Evolutionary conservation across 2,888 invertebrate genomes (phyloP), one percentile per base, ranked within the genome.

Genomic region (Trisateles emortualis): DNA sequence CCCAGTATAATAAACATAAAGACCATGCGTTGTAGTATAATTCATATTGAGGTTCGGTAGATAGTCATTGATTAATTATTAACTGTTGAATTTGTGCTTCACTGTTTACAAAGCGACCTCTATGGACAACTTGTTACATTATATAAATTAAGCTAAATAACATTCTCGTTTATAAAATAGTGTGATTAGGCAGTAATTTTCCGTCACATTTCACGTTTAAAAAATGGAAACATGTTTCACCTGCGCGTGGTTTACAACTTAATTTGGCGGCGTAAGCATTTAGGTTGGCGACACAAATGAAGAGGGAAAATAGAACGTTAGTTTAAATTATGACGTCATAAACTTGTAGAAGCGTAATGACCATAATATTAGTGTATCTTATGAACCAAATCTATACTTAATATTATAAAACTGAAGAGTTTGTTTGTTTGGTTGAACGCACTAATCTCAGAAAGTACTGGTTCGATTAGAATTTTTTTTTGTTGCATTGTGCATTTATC

Each of bases 151-250:
- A 6, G 9, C 35, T 13, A 3, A 35, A 16, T 5, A 35, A 16
- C 3, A 13, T 35, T 35, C 16, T 13, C 16, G 3, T 30, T 14
- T 14, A 6, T 30, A 30, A 22, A 22, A 39, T 39, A 39, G 8
- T 22, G 39, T 39, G 39, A 39, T 22, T 22, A 39, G 10, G 8
- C 1, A n/a, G 22, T 39, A 22, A 39, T 39, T 39, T 39, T 55
- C 51, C 65, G 59, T 68, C 59, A 65, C 65, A 58, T 58, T 55
- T 58, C 64, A 62, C 26, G 17, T 54, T 68, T 63, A 56, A 64
- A 66, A 64, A 68, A 64, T 52, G 62, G 52, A 59, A 64, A 64
- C 58, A 54, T 69, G 61, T 55, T 63, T 62, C 51, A 56, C 58
- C 56, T 59, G 40, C 38, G 60, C 57, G 56, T 58, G 51, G 63